A percentile compares a stretch with the other conserved stretches of the same genome.
Conservation (phyloP, 2,797 vertebrate genomes). For the Fratercula arctica region DNA sequence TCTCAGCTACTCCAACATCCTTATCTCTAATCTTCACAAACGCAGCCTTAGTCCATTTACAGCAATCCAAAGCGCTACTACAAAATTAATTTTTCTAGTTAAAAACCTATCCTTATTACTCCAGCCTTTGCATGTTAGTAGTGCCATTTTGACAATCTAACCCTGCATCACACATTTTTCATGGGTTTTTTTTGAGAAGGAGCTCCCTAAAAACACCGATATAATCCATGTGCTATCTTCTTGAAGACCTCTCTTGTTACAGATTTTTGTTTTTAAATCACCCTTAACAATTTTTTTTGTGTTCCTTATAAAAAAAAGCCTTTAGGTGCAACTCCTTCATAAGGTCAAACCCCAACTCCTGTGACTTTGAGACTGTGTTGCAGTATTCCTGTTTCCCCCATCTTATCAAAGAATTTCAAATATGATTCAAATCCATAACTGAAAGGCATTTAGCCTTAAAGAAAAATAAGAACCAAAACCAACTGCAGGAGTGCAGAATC, state of each 20-base stretch:
- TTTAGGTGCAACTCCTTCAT: neutral
- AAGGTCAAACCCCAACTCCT: neutral
- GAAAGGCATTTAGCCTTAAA: neutral
- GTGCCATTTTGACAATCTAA: neutral
- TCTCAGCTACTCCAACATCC: neutral
- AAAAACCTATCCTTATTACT: neutral
- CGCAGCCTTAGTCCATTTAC: neutral
- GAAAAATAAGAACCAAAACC: neutral
- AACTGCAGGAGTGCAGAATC: neutral
- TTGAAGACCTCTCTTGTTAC: neutral
- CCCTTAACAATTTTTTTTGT: neutral
- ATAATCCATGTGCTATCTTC: neutral
- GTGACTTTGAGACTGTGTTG: neutral
- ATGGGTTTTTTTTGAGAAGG: neutral
- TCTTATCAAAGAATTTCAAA: neutral
- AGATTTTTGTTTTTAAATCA: neutral
- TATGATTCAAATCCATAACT: neutral
- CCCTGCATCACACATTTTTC: neutral
- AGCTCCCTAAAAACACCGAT: neutral
- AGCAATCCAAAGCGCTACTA: neutral
- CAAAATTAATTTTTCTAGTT: neutral
- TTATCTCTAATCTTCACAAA: neutral
- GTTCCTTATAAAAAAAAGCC: neutral
- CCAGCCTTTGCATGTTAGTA: neutral
- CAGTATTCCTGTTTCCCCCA: neutral